Conservation (phyloP, 1,140 invertebrate genomes). For the Caenorhabditis briggsae region DNA sequence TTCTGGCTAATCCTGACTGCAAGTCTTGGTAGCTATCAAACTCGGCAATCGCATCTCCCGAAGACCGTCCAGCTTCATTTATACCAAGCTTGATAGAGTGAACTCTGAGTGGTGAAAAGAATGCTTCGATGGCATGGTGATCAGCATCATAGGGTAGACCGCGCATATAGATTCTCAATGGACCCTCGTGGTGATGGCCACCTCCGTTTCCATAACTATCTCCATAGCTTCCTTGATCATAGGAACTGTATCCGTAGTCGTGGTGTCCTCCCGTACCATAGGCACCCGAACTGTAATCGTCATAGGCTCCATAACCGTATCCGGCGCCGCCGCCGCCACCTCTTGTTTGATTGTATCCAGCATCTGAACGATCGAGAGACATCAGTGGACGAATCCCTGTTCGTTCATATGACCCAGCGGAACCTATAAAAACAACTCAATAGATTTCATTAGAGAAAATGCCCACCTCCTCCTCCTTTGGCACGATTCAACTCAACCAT, state of each 20-base stretch:
- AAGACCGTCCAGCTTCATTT: constrained; percentile 47
- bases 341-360: constrained; percentile 11
- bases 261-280: not conserved
- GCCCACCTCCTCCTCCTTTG: constrained; percentile 18
- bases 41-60: constrained; percentile 55
- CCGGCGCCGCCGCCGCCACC: not conserved
- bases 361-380: constrained; percentile 17
- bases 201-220: constrained; percentile 13
- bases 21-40: constrained; percentile 22
- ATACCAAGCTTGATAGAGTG: constrained; percentile 54
- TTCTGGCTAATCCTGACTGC: not conserved
- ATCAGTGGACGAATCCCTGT: constrained; percentile 25
- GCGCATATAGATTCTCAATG: constrained; percentile 54
- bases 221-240: constrained; percentile 17
- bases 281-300: constrained; percentile 6
- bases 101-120: constrained; percentile 52
- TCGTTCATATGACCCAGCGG: not conserved
- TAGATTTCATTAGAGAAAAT: not conserved
- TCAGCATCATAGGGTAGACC: constrained; percentile 55
- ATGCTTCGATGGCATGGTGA: constrained; percentile 22
- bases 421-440: not conserved
- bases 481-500: constrained; percentile 46
- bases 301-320: not conserved
- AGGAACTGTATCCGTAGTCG: constrained; percentile 21
- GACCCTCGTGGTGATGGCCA: not conserved